Percentiles rank a stretch among this genome's conserved stretches.
phyloP scores from a whole-genome alignment of 2,888 invertebrate species.

The Tuberolachnus salignus region DNA sequence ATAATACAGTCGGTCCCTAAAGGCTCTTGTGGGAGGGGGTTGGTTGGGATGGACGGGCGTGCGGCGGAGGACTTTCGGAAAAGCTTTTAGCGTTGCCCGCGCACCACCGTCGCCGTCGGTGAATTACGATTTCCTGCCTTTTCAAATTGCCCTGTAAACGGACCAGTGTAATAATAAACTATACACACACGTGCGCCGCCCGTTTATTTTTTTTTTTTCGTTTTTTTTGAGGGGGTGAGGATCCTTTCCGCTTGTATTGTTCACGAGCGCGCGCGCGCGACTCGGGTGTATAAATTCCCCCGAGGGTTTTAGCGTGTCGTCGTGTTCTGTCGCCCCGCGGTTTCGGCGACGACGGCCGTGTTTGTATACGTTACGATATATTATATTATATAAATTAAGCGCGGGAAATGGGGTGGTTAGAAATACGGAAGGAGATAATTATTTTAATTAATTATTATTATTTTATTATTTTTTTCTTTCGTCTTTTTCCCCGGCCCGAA shows the following conservation, averaged over 20 bases:
- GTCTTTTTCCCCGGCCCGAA: background rate
- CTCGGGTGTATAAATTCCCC: slow-evolving; percentile 33
- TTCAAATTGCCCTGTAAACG: slow-evolving; percentile 53
- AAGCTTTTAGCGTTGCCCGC: slow-evolving; percentile 51
- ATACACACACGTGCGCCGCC: background rate
- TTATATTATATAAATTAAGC: too few species aligned
- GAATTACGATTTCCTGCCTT: slow-evolving; percentile 56
- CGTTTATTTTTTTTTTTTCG: too few species aligned
- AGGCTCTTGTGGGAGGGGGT: background rate
- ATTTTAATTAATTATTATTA: background rate
- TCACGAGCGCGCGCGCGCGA: background rate
- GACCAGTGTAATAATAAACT: slow-evolving; percentile 50
- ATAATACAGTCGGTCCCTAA: background rate
- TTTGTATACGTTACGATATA: background rate
- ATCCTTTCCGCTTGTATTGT: background rate
- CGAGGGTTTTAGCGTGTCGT: slow-evolving; percentile 15
- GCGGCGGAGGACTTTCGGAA: slow-evolving; percentile 40
- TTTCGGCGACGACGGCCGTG: slow-evolving; percentile 6
- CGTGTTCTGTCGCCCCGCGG: background rate
- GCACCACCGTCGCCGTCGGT: slow-evolving; percentile 43
- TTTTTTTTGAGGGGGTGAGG: too few species aligned
- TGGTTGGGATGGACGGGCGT: background rate
- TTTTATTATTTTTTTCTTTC: slow-evolving; percentile 16
- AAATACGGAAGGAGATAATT: slow-evolving; percentile 11
- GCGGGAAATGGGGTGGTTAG: too few species aligned